Evolutionary conservation across 2,797 vertebrate species (phyloP), one percentile per base, ranked within the genome.

Genomic region (Falco concolor): DNA sequence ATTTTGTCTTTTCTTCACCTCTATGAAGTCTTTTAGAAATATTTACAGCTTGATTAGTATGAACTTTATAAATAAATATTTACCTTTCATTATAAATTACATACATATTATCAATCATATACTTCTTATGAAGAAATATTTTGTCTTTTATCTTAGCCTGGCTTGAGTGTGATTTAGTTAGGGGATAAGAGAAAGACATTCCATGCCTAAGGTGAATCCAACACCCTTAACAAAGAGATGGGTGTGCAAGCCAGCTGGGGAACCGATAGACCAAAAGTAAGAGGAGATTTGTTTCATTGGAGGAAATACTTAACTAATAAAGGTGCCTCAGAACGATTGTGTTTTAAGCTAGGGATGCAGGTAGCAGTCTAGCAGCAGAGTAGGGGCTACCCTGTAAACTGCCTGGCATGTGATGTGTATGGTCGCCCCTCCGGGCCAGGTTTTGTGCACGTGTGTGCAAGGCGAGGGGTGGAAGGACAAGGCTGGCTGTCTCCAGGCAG

Each of bases 381-480:
- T 12, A 8, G 19, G 20, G 23, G 16, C 22, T 74, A 32, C 13
- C 5, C 28, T 22, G 8, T 34, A 15, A 69, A 45, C 23, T 72
- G 25, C 42, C 44, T 24, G 36, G 17, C 3, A 2, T 19, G 21
- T 4, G 13, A 24, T 0, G 0, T 20, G 24, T 8, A 3, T 7
- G 30, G 18, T 44, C 6, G 0, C 44, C 32, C 63, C 6, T 10
- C 8, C 3, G 2, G 54, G 10, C 8, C n/a, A 73, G 27, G 15
- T 50, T 40, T 40, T 40, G 36, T 53, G 44, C 3, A 7, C 5
- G 10, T 2, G 5, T 34, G n/a, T 15, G 53, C 34, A 52, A 19
- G 20, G 3, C 34, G 38, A 45, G 52, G 30, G 38, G 17, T 1
- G 2, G 44, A 42, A 23, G 22, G 44, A 22, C 0, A 0, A 61